A percentile compares a stretch with the other conserved stretches of the same genome.
phyloP scores from a whole-genome alignment of 2,797 vertebrate genomes.

The Intellagama lesueurii region DNA sequence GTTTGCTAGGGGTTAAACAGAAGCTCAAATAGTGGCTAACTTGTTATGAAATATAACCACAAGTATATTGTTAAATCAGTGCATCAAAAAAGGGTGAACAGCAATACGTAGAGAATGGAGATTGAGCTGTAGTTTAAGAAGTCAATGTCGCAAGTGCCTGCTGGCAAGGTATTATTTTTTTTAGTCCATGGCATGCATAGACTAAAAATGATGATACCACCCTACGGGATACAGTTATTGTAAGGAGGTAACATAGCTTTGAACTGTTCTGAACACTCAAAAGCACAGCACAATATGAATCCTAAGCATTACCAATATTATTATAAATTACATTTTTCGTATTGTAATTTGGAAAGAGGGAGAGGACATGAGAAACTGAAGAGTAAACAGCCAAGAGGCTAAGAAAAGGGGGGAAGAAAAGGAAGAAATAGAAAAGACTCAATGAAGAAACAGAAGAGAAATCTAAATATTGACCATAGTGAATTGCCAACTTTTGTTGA shows the following conservation, averaged over 20 bases:
- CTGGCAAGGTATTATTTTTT: neutral
- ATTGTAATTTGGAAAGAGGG: conserved; percentile 26
- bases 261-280: neutral
- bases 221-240: too few relatives aligned
- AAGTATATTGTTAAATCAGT: neutral
- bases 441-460: neutral
- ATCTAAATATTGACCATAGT: conserved; percentile 24
- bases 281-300: neutral
- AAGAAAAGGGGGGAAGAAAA: neutral
- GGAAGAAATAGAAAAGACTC: neutral
- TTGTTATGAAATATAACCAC: neutral
- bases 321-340: neutral
- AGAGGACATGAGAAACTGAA: neutral
- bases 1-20: conserved; percentile 8
- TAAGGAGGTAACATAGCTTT: neutral
- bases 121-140: neutral
- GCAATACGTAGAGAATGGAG: neutral
- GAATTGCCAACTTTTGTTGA: neutral
- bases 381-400: neutral
- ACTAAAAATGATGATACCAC: neutral
- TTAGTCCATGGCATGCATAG: neutral
- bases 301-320: neutral
- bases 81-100: neutral
- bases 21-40: neutral
- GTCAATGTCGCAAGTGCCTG: neutral